Conservation (phyloP, 2,888 invertebrate genomes). For the Brachylomia viminalis region DNA sequence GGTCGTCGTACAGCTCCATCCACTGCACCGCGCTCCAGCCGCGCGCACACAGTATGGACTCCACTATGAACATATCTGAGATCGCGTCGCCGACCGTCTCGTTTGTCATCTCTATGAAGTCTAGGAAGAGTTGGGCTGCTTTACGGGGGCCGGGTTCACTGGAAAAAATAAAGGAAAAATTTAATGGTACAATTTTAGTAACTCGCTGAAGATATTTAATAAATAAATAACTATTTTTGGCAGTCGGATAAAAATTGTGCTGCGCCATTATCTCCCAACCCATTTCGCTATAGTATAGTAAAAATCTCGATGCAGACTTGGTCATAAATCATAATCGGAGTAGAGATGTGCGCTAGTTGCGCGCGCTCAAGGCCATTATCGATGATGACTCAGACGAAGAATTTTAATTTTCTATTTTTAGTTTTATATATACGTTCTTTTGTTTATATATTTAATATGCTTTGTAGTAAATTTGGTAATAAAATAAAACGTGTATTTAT, state of each 20-base stretch:
- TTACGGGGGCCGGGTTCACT: conserved; percentile 86
- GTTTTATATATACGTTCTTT: too few relatives aligned
- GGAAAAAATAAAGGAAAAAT: conserved; percentile 24
- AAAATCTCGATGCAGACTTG: too few relatives aligned
- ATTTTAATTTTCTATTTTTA: too few relatives aligned
- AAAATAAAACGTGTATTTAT: too few relatives aligned
- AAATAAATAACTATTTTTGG: too few relatives aligned
- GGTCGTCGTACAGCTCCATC: conserved; percentile 95
- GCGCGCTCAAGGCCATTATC: too few relatives aligned
- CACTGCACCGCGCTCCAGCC: conserved; percentile 95
- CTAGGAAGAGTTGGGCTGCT: conserved; percentile 92
- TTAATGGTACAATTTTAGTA: background rate
- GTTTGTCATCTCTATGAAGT: conserved; percentile 96
- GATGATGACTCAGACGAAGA: too few relatives aligned
- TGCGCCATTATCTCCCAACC: background rate
- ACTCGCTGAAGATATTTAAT: background rate
- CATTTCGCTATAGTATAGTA: too few relatives aligned
- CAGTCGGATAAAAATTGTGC: background rate
- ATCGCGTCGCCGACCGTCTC: conserved; percentile 99
- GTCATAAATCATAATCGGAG: too few relatives aligned
- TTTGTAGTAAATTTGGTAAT: too few relatives aligned
- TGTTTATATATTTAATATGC: too few relatives aligned
- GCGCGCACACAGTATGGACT: conserved; percentile 95
- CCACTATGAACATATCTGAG: conserved; percentile 98
- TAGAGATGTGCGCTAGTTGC: too few relatives aligned